phyloP scores from a whole-genome alignment of 2,888 invertebrate genomes.

The Carabus problematicus region DNA sequence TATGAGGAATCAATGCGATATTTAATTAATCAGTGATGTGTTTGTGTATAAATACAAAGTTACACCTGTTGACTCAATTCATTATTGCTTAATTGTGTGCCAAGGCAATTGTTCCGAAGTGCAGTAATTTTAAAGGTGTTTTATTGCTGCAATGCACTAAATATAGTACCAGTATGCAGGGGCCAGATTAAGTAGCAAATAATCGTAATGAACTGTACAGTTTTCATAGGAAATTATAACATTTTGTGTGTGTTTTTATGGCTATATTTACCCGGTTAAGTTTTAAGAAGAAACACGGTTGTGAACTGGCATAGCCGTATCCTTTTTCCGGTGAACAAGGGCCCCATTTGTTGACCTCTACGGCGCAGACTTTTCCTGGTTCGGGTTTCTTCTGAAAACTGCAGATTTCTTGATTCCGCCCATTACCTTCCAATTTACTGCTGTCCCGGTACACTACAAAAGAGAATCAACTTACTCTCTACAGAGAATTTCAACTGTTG shows the following conservation, averaged over 20 bases:
- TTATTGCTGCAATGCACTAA: too few species aligned
- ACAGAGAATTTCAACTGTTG: slow-evolving; percentile 8
- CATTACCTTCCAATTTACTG: slow-evolving; percentile 56
- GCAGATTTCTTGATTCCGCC: slow-evolving; percentile 64
- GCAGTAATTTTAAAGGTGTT: too few species aligned
- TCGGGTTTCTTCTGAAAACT: slow-evolving; percentile 60
- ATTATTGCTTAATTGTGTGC: too few species aligned
- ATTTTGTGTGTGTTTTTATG: too few species aligned
- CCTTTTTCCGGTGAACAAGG: slow-evolving; percentile 61
- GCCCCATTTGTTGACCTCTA: slow-evolving; percentile 60
- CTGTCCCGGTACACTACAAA: slow-evolving; percentile 58
- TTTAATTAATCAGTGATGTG: too few species aligned
- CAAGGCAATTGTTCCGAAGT: too few species aligned
- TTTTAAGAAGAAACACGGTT: slow-evolving; percentile 85
- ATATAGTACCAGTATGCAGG: too few species aligned
- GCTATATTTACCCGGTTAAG: slow-evolving; percentile 76
- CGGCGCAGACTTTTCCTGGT: slow-evolving; percentile 64
- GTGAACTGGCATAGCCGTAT: slow-evolving; percentile 76
- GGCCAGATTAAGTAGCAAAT: too few species aligned
- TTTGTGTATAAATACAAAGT: too few species aligned
- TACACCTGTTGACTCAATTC: too few species aligned
- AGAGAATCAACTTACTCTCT: background rate
- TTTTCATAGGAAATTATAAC: too few species aligned
- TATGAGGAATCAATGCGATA: slow-evolving; percentile 51
- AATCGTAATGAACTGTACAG: too few species aligned